Evolutionary conservation across 2,888 invertebrate genomes (phyloP).

Genomic region (Antitype chi): DNA sequence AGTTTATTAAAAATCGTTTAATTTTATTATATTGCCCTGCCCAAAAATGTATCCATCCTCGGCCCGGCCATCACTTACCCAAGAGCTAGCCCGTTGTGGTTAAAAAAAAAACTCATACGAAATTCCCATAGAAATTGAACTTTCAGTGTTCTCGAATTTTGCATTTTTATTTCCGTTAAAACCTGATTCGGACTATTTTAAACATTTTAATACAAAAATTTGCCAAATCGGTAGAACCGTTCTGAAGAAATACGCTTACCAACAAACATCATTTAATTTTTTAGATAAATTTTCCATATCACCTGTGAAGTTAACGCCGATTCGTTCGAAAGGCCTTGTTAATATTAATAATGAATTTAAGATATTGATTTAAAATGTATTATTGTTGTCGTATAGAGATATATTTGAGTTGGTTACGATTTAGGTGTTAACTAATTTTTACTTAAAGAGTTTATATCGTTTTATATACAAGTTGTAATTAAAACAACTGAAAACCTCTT

Average conservation of each 20-base stretch:
- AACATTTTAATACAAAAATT: not conserved
- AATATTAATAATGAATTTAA: conserved; percentile 10
- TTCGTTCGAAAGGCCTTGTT: conserved; percentile 4
- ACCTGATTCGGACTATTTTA: not conserved
- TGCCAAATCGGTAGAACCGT: not conserved
- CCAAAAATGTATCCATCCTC: not conserved
- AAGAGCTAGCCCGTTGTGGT: no score
- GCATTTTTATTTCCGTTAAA: not conserved
- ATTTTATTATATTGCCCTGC: not conserved
- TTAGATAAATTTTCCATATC: not conserved
- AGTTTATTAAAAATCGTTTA: not conserved
- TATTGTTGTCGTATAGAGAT: conserved; percentile 9
- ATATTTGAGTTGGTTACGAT: conserved; percentile 33
- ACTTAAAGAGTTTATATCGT: conserved; percentile 25
- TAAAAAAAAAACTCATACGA: not conserved
- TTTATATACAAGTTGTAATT: not conserved
- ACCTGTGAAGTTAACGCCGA: not conserved
- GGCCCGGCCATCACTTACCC: no score
- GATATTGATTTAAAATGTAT: conserved; percentile 6
- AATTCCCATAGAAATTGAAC: not conserved
- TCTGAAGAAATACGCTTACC: not conserved
- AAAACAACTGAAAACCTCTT: not conserved
- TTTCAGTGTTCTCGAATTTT: not conserved
- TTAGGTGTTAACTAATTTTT: conserved; percentile 50
- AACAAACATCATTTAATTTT: not conserved